Evolutionary conservation across 2,888 invertebrate genomes (phyloP).

Genomic region (Polyploca ridens): DNA sequence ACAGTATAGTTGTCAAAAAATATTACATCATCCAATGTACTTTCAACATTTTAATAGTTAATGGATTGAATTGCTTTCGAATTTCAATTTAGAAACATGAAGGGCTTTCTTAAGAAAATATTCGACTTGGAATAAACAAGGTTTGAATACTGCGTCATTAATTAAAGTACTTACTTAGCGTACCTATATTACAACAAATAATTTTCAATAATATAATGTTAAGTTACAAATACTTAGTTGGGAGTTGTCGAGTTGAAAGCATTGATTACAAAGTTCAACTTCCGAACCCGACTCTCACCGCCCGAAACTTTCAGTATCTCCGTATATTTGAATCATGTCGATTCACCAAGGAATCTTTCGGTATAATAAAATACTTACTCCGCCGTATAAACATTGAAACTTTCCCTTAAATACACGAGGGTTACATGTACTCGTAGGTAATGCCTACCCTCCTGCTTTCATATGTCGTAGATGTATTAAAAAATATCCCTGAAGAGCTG

Average conservation of each 20-base stretch:
- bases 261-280: slow-evolving; percentile 40
- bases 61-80: not conserved
- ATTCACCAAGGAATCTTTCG: slow-evolving; percentile 13
- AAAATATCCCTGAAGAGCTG: slow-evolving; percentile 23
- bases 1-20: no score
- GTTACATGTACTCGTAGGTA: not conserved
- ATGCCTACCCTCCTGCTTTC: slow-evolving; percentile 7
- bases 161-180: not conserved
- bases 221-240: slow-evolving; percentile 11
- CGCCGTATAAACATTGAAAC: slow-evolving; percentile 11
- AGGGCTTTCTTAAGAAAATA: not conserved
- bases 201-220: slow-evolving; percentile 13
- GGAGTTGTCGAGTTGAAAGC: slow-evolving; percentile 31
- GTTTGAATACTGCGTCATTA: not conserved
- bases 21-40: no score
- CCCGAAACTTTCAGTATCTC: slow-evolving; percentile 36
- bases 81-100: not conserved
- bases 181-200: slow-evolving; percentile 4
- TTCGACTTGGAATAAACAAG: not conserved
- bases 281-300: slow-evolving; percentile 32
- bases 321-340: slow-evolving; percentile 29
- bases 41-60: no score
- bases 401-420: slow-evolving; percentile 3
- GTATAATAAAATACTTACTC: slow-evolving; percentile 14
- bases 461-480: slow-evolving; percentile 27